Base-by-base conservation (phyloP, 2,797 vertebrate species). In the Catamblyrhynchus diadema region DNA sequence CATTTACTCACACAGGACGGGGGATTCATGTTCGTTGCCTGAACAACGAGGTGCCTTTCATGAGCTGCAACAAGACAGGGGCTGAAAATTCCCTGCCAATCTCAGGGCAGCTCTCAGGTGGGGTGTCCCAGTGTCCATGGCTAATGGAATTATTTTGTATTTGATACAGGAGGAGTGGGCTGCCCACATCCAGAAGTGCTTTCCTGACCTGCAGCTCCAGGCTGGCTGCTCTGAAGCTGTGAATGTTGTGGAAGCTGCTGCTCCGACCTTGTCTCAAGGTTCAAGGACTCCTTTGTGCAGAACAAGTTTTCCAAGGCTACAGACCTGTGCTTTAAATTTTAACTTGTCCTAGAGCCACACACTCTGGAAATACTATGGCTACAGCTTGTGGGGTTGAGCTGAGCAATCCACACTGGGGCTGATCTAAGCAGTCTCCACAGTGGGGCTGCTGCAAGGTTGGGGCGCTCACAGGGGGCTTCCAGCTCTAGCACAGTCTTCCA, bases 1-100 rank as follows among this genome's bases (percentile, higher is more conserved):
- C 48, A 42, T 95, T 97, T 97, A 66, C 90, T 95, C 78, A 51
- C 53, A 66, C 60, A 69, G 69, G 54, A 30, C 70, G 89, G 77
- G 78, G 50, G 37, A 45, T 91, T 94, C 86, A 45, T 81, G 83
- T 96, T 88, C 89, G 39, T 37, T 90, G 64, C 84, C 47, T 88
- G 75, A 93, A 81, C 67, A 57, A 60, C 4, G 41, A 67, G 24
- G 10, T 10, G 24, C 45, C 84, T 88, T 85, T 81, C 42, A 15
- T 0, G 1, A 60, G 14, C 59, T 56, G 54, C 81, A 73, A 9
- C 77, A 81, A 65, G 35, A 23, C 41, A 66, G 48, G 12, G 39
- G 14, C 39, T 78, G 50, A 85, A 73, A 65, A 84, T 53, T 66
- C 37, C 39, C 28, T 42, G 10, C n/a, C 3, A 1, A 37, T 72